Percentiles rank a stretch among this genome's conserved stretches.
phyloP scores from a whole-genome alignment of 2,888 invertebrate species.

The Eupithecia subumbrata region DNA sequence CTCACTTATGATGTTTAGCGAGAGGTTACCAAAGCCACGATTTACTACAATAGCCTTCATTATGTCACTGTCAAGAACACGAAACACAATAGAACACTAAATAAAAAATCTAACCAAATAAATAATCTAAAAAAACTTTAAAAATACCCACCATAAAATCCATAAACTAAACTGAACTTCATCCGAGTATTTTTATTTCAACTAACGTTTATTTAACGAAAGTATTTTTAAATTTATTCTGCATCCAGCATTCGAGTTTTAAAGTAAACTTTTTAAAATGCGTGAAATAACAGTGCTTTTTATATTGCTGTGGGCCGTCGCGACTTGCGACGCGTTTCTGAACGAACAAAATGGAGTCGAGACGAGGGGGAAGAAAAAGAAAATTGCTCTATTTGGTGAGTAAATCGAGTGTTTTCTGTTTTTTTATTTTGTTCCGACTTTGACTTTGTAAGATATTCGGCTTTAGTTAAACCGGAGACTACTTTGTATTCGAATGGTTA shows the following conservation, averaged over 20 bases:
- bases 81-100: slow-evolving; percentile 19
- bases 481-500: neutral
- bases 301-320: slow-evolving; percentile 44
- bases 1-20: slow-evolving; percentile 26
- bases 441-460: neutral
- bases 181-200: neutral
- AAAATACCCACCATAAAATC: neutral
- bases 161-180: neutral
- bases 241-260: slow-evolving; percentile 9
- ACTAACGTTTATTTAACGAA: slow-evolving; percentile 10
- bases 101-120: neutral
- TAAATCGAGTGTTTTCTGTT: slow-evolving; percentile 29
- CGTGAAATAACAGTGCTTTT: slow-evolving; percentile 44
- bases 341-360: slow-evolving; percentile 54
- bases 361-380: slow-evolving; percentile 74
- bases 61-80: slow-evolving; percentile 46
- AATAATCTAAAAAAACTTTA: neutral
- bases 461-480: neutral
- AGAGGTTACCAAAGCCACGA: slow-evolving; percentile 35
- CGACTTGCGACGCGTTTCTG: slow-evolving; percentile 49
- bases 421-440: neutral
- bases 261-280: slow-evolving; percentile 45
- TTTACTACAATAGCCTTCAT: slow-evolving; percentile 40
- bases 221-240: neutral
- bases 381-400: slow-evolving; percentile 73